Conservation (phyloP, 2,113 vertebrate species). For the Mesoclemmys tuberculata region DNA sequence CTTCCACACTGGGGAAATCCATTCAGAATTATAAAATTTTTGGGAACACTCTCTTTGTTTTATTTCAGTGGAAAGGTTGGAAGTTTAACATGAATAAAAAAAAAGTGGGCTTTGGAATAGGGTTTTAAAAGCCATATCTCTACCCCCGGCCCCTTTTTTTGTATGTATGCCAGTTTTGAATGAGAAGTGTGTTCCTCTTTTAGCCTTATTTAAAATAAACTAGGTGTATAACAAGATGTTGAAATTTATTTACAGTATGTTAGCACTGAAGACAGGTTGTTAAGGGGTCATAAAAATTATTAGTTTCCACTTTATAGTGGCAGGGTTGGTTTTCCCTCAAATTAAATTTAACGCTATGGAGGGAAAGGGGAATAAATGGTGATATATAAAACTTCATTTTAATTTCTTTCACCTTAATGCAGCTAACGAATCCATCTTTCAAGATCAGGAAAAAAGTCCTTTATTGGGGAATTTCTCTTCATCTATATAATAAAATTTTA, state of each 20-base stretch:
- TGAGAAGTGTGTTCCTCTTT: constrained; percentile 38
- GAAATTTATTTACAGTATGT: constrained; percentile 62
- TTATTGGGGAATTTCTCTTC: not conserved
- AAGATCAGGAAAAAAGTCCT: not conserved
- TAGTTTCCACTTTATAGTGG: constrained; percentile 58
- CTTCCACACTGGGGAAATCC: constrained; percentile 60
- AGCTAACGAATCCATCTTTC: not conserved
- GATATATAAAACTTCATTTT: not conserved
- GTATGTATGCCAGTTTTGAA: constrained; percentile 30
- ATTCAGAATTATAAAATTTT: constrained; percentile 58
- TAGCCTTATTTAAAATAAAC: constrained; percentile 61
- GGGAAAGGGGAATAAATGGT: not conserved
- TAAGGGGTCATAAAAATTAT: constrained; percentile 68
- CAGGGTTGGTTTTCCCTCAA: constrained; percentile 18
- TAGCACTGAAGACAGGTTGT: constrained; percentile 61
- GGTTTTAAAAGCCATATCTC: constrained; percentile 11
- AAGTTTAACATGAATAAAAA: not conserved
- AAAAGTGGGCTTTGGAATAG: constrained; percentile 1
- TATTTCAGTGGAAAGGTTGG: constrained; percentile 14
- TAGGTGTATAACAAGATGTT: constrained; percentile 47
- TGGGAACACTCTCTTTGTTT: constrained; percentile 51
- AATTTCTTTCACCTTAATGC: not conserved
- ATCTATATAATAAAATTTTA: not conserved
- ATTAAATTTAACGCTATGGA: not conserved
- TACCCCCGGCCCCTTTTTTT: not conserved